phyloP scores from a whole-genome alignment of 2,113 vertebrate species.

The Kryptolebias marmoratus region DNA sequence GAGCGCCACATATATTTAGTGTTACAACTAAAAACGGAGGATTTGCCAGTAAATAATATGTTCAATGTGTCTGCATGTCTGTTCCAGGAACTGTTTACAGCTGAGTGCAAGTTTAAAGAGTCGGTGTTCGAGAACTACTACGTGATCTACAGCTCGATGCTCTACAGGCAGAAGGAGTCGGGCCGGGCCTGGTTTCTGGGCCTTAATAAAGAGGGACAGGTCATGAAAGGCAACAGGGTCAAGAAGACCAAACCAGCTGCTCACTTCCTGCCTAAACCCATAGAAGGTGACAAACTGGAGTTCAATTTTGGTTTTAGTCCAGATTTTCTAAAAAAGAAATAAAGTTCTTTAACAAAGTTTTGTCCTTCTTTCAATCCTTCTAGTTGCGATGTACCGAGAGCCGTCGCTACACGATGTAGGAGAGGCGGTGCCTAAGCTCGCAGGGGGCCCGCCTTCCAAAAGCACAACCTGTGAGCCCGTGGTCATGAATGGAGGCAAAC shows the following conservation, averaged over 20 bases:
- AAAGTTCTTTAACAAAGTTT: neutral
- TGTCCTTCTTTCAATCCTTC: neutral
- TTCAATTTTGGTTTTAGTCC: neutral
- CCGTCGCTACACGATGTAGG: slow-evolving; percentile 96
- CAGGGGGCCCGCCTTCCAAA: slow-evolving; percentile 90
- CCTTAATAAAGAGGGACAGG: slow-evolving; percentile 96
- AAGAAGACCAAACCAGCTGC: slow-evolving; percentile 99
- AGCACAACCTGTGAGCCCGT: slow-evolving; percentile 93
- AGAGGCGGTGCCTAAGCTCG: slow-evolving; percentile 90
- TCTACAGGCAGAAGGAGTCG: slow-evolving; percentile 98
- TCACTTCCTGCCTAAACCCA: slow-evolving; percentile 99
- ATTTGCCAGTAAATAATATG: neutral
- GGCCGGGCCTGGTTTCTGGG: slow-evolving; percentile 98
- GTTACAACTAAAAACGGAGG: neutral
- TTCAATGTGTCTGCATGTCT: neutral
- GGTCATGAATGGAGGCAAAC: slow-evolving; percentile 97
- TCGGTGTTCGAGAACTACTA: slow-evolving; percentile 99
- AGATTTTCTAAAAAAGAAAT: neutral
- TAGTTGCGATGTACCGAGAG: slow-evolving; percentile 98
- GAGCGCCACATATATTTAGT: neutral
- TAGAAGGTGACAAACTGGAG: slow-evolving; percentile 87
- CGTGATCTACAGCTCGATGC: slow-evolving; percentile 99
- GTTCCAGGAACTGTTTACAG: slow-evolving; percentile 94
- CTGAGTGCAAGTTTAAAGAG: slow-evolving; percentile 99
- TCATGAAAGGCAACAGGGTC: slow-evolving; percentile 98